phyloP scores from a whole-genome alignment of 2,888 invertebrate genomes.

The Drosophila melanosoma region DNA sequence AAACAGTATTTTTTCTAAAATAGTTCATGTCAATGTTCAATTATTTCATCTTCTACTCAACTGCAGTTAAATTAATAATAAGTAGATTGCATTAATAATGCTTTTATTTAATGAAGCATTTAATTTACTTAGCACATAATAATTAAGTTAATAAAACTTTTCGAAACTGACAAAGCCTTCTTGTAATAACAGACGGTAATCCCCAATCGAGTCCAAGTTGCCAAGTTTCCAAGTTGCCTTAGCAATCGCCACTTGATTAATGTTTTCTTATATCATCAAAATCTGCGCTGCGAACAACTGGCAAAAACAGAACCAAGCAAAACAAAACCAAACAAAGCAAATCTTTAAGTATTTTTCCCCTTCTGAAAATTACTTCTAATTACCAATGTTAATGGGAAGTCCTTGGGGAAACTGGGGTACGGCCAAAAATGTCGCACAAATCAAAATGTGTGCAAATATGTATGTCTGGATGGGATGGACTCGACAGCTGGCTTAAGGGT shows the following conservation, averaged over 20 bases:
- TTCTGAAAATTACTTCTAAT: conserved; percentile 56
- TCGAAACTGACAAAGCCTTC: neutral
- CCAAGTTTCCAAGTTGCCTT: neutral
- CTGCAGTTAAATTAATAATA: neutral
- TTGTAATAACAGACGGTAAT: conserved; percentile 6
- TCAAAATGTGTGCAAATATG: conserved; percentile 67
- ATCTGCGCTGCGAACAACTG: conserved; percentile 32
- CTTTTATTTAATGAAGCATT: neutral
- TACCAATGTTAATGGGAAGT: conserved; percentile 73
- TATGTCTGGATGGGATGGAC: conserved; percentile 32
- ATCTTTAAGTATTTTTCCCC: conserved; percentile 32
- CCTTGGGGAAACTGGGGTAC: conserved; percentile 59
- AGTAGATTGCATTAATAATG: neutral
- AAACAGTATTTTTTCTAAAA: neutral
- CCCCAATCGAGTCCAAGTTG: neutral
- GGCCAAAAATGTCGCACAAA: conserved; percentile 40
- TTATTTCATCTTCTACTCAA: neutral
- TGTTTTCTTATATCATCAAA: conserved; percentile 31
- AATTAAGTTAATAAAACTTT: conserved; percentile 3
- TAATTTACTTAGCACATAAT: neutral
- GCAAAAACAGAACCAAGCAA: conserved; percentile 26
- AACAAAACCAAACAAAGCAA: conserved; percentile 24
- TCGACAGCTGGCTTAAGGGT: conserved; percentile 55
- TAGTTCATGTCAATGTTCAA: neutral
- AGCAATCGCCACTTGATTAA: conserved; percentile 40